Evolutionary conservation across 2,797 vertebrate species (phyloP).

Genomic region (Propithecus deckenii): DNA sequence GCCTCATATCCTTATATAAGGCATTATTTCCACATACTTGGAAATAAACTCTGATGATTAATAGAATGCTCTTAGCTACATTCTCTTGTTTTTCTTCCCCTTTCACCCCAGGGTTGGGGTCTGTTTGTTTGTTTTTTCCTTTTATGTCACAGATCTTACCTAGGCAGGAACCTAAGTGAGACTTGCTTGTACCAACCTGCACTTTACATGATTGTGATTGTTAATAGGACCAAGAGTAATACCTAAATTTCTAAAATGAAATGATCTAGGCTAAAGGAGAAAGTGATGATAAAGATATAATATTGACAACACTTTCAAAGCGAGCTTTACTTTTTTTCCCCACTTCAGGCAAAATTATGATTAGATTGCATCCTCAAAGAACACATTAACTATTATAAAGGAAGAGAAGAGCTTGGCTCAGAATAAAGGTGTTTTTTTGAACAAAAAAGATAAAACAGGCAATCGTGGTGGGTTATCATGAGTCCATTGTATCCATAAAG

Average conservation of each 20-base stretch:
- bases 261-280: not conserved
- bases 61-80: not conserved
- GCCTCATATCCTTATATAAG: not conserved
- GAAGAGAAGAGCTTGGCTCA: not conserved
- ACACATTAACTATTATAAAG: not conserved
- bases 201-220: not conserved
- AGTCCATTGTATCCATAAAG: not conserved
- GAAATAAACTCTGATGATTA: not conserved
- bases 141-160: not conserved
- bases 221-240: not conserved
- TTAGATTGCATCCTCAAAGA: not conserved
- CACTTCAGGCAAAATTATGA: not conserved
- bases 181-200: not conserved
- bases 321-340: not conserved
- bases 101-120: not conserved
- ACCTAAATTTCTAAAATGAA: not conserved
- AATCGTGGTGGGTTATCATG: not conserved
- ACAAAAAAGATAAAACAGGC: not conserved
- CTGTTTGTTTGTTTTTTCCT: not conserved
- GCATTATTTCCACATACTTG: not conserved
- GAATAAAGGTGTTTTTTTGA: not conserved
- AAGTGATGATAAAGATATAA: not conserved
- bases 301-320: not conserved
- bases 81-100: not conserved
- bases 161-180: not conserved